Percentiles rank a stretch among this genome's conserved stretches.
phyloP scores from a whole-genome alignment of 2,113 vertebrate species.

The Zingel zingel region DNA sequence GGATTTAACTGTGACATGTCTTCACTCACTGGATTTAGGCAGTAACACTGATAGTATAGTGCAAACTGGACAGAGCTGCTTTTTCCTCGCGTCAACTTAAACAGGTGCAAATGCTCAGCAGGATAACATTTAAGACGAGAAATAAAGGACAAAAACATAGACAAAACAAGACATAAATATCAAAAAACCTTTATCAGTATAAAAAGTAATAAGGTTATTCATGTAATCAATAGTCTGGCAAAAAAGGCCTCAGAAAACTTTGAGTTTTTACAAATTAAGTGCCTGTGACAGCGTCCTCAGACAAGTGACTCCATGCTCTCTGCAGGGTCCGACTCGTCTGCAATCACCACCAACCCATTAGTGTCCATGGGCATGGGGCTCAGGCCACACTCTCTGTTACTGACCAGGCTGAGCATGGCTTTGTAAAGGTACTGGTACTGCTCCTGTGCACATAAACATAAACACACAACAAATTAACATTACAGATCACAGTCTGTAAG shows the following conservation, averaged over 20 bases:
- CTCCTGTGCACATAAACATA: slow-evolving; percentile 85
- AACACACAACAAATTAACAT: slow-evolving; percentile 11
- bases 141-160: slow-evolving; percentile 93
- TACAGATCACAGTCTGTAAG: neutral
- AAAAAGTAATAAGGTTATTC: slow-evolving; percentile 98
- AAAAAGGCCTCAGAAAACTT: slow-evolving; percentile 97
- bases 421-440: slow-evolving; percentile 99
- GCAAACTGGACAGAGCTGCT: slow-evolving; percentile 96
- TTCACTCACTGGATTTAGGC: slow-evolving; percentile 89
- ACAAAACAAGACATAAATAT: no score
- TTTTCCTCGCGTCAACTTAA: slow-evolving; percentile 91
- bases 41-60: slow-evolving; percentile 99
- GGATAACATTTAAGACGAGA: slow-evolving; percentile 97
- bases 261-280: slow-evolving; percentile 77
- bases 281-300: slow-evolving; percentile 83
- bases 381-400: slow-evolving; percentile 92
- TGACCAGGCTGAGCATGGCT: slow-evolving; percentile 97
- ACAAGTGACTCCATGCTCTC: slow-evolving; percentile 99
- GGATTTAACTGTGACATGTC: slow-evolving; percentile 81
- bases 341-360: slow-evolving; percentile 91
- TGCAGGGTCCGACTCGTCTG: slow-evolving; percentile 94
- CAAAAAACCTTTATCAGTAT: slow-evolving; percentile 98
- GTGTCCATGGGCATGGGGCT: slow-evolving; percentile 91
- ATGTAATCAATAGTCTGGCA: slow-evolving; percentile 99
- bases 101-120: slow-evolving; percentile 98